Conservation (phyloP, 2,888 invertebrate species). For the Drosophila quinaria region DNA sequence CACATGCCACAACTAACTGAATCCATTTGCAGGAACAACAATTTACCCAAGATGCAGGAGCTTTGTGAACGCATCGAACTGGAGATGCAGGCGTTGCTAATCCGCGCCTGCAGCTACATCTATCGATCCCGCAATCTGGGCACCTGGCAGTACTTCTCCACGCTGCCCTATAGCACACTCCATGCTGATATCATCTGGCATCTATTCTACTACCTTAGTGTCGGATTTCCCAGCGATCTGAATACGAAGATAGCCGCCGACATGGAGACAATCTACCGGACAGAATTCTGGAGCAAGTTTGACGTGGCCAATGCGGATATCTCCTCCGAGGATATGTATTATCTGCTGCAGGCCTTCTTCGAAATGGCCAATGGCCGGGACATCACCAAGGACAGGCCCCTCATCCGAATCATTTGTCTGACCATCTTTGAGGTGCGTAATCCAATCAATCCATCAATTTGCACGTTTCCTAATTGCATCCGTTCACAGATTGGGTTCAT, state of each 20-base stretch:
- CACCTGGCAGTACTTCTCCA: slow-evolving; percentile 93
- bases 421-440: slow-evolving; percentile 89
- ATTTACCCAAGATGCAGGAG: slow-evolving; percentile 85
- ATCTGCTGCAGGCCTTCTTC: slow-evolving; percentile 91
- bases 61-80: slow-evolving; percentile 88
- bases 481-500: slow-evolving; percentile 90
- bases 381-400: slow-evolving; percentile 87
- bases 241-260: slow-evolving; percentile 75
- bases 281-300: slow-evolving; percentile 87
- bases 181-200: slow-evolving; percentile 88
- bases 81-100: slow-evolving; percentile 91
- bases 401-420: slow-evolving; percentile 89
- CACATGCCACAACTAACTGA: background rate
- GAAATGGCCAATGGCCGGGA: slow-evolving; percentile 91
- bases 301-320: slow-evolving; percentile 89
- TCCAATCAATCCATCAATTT: background rate
- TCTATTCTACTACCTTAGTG: slow-evolving; percentile 88
- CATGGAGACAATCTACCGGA: slow-evolving; percentile 86
- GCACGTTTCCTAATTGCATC: too few species aligned
- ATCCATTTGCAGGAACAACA: slow-evolving; percentile 75
- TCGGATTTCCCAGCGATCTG: slow-evolving; percentile 86
- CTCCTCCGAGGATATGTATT: slow-evolving; percentile 91
- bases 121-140: slow-evolving; percentile 90
- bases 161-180: slow-evolving; percentile 89
- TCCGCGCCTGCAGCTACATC: slow-evolving; percentile 89